A percentile compares a stretch with the other conserved stretches of the same genome.
These are phyloP conservation scores for Chitala chitala DNA, from an alignment of 2,113 vertebrate genomes.

Conservation along the genomic window DNA sequence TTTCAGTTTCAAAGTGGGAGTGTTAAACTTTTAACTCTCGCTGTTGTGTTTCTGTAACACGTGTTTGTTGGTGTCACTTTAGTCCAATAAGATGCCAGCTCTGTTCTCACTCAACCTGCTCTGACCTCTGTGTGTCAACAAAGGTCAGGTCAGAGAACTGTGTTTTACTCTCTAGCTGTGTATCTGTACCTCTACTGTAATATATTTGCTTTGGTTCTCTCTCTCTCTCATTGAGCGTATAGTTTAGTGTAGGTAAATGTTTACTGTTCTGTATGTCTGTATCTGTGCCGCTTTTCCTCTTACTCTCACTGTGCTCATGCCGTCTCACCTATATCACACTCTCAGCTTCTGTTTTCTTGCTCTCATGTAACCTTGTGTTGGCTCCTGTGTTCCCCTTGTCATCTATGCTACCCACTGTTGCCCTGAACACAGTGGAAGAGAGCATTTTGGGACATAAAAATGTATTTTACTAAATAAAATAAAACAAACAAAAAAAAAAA, in stretches of 20 bases:
- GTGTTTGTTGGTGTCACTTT: conserved; percentile 4
- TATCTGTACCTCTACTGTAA: not conserved
- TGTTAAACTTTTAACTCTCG: not conserved
- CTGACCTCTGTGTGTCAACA: not conserved
- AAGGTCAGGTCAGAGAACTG: not conserved
- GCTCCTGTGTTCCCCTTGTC: not conserved
- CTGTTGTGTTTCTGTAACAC: conserved; percentile 6
- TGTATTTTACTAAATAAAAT: too few relatives aligned
- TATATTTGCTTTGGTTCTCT: not conserved
- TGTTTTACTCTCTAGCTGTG: not conserved
- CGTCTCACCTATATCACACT: too few relatives aligned
- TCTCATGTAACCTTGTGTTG: not conserved
- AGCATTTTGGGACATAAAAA: conserved; percentile 7
- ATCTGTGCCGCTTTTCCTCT: not conserved
- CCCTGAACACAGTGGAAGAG: not conserved
- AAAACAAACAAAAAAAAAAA: too few relatives aligned
- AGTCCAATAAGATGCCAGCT: not conserved
- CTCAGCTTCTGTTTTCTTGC: not conserved
- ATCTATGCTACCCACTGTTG: not conserved
- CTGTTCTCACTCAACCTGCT: conserved; percentile 9
- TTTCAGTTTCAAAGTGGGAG: conserved; percentile 18
- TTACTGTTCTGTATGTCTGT: not conserved
- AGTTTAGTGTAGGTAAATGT: not conserved
- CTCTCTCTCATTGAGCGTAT: conserved; percentile 7
- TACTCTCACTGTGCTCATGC: not conserved